Percentiles rank a stretch among this genome's conserved stretches.
Conservation (phyloP, 1,140 invertebrate species). For the Drosophila gunungcola region DNA sequence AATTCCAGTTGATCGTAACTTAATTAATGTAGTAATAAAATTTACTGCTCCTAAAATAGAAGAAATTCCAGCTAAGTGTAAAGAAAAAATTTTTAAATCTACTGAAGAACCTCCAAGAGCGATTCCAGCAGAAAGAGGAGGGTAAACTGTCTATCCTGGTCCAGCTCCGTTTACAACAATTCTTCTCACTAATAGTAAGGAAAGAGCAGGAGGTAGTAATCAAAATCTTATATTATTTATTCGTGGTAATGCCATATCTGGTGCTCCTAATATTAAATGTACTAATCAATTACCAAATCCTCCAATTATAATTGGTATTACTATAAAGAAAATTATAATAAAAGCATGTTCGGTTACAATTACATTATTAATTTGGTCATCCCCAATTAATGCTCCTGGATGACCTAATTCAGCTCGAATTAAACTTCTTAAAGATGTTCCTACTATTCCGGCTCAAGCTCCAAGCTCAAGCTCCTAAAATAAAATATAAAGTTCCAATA, state of each 20-base stretch:
- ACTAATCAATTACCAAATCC: constrained; percentile 92
- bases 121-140: too few species aligned
- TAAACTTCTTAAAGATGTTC: constrained; percentile 87
- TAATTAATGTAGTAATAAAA: too few species aligned
- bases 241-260: constrained; percentile 91
- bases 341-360: constrained; percentile 88
- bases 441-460: constrained; percentile 88
- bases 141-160: too few species aligned
- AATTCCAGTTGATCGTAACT: too few species aligned
- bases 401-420: constrained; percentile 89
- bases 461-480: too few species aligned
- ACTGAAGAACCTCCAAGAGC: too few species aligned
- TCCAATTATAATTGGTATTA: constrained; percentile 91
- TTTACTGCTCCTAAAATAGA: too few species aligned
- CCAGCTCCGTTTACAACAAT: too few species aligned
- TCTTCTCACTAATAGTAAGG: constrained; percentile 87
- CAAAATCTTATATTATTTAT: constrained; percentile 93
- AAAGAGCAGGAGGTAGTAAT: constrained; percentile 87
- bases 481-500: constrained; percentile 91
- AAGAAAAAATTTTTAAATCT: too few species aligned
- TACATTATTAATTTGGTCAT: constrained; percentile 89
- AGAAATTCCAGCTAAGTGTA: too few species aligned
- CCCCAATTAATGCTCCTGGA: constrained; percentile 87
- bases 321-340: constrained; percentile 92
- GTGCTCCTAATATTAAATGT: constrained; percentile 88